A percentile compares a stretch with the other conserved stretches of the same genome.
These are phyloP conservation scores for Gambelia wislizenii DNA, from an alignment of 2,797 vertebrate genomes.

Conservation along the genomic window DNA sequence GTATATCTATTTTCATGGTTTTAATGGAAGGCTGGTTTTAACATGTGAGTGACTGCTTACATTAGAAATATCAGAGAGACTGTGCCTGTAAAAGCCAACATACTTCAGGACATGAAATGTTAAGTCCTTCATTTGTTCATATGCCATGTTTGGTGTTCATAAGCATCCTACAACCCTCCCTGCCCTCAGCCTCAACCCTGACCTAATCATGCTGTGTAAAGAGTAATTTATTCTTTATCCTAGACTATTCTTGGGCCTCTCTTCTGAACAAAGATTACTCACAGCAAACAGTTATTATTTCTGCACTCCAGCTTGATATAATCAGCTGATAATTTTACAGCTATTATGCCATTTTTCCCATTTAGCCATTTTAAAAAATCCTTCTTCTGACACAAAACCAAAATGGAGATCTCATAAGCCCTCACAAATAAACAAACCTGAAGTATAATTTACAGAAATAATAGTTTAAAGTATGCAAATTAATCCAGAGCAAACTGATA, in stretches of 20 bases:
- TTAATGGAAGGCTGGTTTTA: conserved; percentile 26
- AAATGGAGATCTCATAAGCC: not conserved
- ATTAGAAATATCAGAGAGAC: conserved; percentile 44
- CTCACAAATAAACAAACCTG: not conserved
- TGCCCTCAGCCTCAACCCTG: conserved; percentile 40
- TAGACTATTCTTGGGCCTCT: not conserved
- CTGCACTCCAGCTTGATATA: conserved; percentile 1
- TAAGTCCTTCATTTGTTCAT: conserved; percentile 28
- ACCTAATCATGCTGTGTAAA: conserved; percentile 41
- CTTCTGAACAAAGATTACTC: conserved; percentile 26
- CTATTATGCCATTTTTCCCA: not conserved
- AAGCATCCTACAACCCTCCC: conserved; percentile 28
- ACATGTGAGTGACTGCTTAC: conserved; percentile 14
- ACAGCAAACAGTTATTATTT: conserved; percentile 10
- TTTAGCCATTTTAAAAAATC: not conserved
- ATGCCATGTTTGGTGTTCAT: conserved; percentile 6
- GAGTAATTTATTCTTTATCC: conserved; percentile 28
- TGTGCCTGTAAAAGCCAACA: conserved; percentile 22
- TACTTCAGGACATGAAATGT: conserved; percentile 13
- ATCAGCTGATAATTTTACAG: conserved; percentile 11
- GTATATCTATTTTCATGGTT: conserved; percentile 36
- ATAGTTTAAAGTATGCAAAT: not conserved
- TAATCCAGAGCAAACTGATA: not conserved
- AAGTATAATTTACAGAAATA: conserved; percentile 11
- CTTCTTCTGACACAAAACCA: not conserved